Evolutionary conservation across 2,797 vertebrate species (phyloP).

Genomic region (Platyrinchus mystaceus): DNA sequence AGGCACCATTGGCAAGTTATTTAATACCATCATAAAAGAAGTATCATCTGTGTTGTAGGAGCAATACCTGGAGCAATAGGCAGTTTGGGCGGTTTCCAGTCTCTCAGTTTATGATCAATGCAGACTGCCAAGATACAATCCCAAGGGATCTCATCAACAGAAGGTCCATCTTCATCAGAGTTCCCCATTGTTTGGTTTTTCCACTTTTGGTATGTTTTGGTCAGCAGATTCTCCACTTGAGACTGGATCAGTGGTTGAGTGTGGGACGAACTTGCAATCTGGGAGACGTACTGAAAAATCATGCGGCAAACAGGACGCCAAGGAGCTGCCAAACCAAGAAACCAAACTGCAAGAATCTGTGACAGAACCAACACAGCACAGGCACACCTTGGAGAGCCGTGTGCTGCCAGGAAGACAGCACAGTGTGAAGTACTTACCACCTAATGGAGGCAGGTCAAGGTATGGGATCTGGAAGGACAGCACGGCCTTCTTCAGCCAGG

Average conservation of each 20-base stretch:
- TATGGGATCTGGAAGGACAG: constrained; percentile 88
- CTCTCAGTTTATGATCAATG: constrained; percentile 91
- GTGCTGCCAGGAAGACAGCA: rapidly evolving
- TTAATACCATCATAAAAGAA: background rate
- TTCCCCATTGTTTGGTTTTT: background rate
- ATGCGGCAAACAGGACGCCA: constrained; percentile 84
- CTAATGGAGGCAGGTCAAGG: constrained; percentile 76
- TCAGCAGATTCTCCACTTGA: constrained; percentile 86
- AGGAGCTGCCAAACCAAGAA: constrained; percentile 73
- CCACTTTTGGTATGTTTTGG: constrained; percentile 70
- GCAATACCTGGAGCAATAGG: constrained; percentile 77
- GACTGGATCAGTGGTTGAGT: constrained; percentile 88
- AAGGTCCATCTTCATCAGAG: constrained; percentile 31
- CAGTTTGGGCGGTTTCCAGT: constrained; percentile 81
- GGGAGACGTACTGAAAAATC: constrained; percentile 82
- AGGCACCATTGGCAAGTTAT: background rate
- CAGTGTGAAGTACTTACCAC: constrained; percentile 72
- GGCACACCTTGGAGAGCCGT: background rate
- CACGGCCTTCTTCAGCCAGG: constrained; percentile 86
- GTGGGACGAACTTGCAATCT: constrained; percentile 79
- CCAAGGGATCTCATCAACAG: constrained; percentile 86
- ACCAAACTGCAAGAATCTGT: background rate
- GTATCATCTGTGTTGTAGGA: background rate
- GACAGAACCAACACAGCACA: background rate
- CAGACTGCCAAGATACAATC: constrained; percentile 86